Evolutionary conservation across 2,113 vertebrate genomes (phyloP), one percentile per base, ranked within the genome.

Genomic region (Pantherophis guttatus): DNA sequence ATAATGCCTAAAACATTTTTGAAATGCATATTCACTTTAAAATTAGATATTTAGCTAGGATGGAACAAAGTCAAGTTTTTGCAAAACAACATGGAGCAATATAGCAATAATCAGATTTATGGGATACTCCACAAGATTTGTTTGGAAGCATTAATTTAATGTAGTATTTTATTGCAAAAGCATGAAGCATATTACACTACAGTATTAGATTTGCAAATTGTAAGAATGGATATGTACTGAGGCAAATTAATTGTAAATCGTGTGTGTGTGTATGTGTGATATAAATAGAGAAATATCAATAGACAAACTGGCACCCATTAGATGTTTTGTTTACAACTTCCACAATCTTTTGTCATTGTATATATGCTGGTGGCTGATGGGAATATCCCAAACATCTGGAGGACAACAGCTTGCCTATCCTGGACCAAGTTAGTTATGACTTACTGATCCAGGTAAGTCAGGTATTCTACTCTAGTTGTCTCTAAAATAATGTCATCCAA

Each of bases 1-100:
- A n/a, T 65, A n/a, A 59, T 70, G 90, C 91, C 92, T 90, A 94
- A 96, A 95, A 94, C 57, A 85, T 91, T 89, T 90, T 86, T 90
- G 5, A 11, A 91, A 94, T 91, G 58, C 70, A 57, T 87, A 15
- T 93, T 58, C 50, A 86, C 4, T 87, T 94, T 55, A 53, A 48
- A 93, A 75, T 86, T 48, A 93, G 93, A 59, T 54, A 75, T 88
- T 89, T 89, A 92, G 91, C 55, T 94, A 92, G 92, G 86, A 94
- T 5, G 92, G 58, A 24, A 86, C 86, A 62, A 95, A 96, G 94
- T 1, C 8, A 75, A 85, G 13, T 89, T 89, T 94, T 91, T 50
- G 8, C 92, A 94, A 52, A 92, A 26, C 44, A 65, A 4, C 0
- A 3, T 91, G 33, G 29, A 91, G 21, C 88, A 93, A 50, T 2